A percentile compares a stretch with the other conserved stretches of the same genome.
phyloP scores from a whole-genome alignment of 2,113 vertebrate species.

The Tupaia tana region DNA sequence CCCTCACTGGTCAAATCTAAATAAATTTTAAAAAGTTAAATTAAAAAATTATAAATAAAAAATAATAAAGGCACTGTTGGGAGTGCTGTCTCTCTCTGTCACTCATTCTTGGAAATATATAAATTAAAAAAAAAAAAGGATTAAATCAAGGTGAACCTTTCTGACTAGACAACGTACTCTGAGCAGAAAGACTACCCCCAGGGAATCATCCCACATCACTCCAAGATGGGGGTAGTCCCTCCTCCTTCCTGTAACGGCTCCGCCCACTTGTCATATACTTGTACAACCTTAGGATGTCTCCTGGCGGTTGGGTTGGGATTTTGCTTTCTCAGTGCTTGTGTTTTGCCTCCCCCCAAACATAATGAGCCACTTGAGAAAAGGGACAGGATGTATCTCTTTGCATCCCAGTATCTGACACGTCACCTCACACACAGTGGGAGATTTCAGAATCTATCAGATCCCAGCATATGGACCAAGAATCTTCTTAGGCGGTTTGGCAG shows the following conservation, averaged over 20 bases:
- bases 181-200: background rate
- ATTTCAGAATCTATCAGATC: background rate
- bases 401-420: background rate
- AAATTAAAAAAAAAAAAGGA: background rate
- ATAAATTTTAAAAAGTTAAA: too few relatives aligned
- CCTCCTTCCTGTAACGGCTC: background rate
- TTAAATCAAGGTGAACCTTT: background rate
- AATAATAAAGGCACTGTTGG: too few relatives aligned
- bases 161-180: background rate
- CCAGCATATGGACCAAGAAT: background rate
- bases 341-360: background rate
- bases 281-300: background rate
- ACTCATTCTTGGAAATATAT: too few relatives aligned
- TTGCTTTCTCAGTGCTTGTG: background rate
- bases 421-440: background rate
- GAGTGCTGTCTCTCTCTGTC: too few relatives aligned
- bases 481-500: background rate
- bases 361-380: background rate
- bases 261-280: background rate
- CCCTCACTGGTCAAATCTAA: too few relatives aligned
- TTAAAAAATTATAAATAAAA: too few relatives aligned
- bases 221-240: background rate
- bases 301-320: background rate
- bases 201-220: background rate
- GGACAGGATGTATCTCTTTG: background rate